These are phyloP conservation scores for Neelides sp. DNA, from an alignment of 1,140 invertebrate genomes.

Conservation along the genomic window DNA sequence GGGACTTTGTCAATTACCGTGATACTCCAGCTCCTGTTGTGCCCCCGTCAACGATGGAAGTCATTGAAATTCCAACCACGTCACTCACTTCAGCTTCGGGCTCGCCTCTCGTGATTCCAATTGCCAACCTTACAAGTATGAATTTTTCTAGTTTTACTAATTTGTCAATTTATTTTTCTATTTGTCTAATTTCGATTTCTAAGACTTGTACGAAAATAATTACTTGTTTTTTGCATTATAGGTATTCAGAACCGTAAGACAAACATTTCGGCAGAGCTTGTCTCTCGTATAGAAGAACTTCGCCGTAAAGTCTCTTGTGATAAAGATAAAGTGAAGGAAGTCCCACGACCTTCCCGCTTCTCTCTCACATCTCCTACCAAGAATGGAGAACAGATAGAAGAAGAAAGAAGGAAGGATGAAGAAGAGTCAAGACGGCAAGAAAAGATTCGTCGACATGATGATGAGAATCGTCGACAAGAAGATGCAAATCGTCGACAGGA, in stretches of 20 bases:
- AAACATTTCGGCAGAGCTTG: conserved; percentile 6
- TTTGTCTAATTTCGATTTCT: too few species aligned
- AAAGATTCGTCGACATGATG: conserved; percentile 8
- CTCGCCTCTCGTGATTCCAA: neutral
- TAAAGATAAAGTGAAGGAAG: conserved; percentile 5
- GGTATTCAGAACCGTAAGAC: conserved; percentile 6
- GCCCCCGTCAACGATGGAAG: neutral
- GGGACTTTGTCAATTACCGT: conserved; percentile 18
- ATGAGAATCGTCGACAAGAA: neutral
- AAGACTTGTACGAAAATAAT: too few species aligned
- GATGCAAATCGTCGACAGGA: neutral
- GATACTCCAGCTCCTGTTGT: neutral
- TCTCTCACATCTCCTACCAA: neutral
- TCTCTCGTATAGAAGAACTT: conserved; percentile 4
- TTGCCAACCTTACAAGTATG: neutral
- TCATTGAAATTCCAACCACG: neutral
- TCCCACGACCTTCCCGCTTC: neutral
- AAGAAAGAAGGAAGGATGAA: conserved; percentile 1
- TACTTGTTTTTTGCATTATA: too few species aligned
- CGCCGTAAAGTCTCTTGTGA: neutral
- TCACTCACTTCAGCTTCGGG: too few species aligned
- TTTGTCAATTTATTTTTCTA: too few species aligned
- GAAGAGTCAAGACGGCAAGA: conserved; percentile 17
- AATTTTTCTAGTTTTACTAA: too few species aligned
- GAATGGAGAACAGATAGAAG: neutral